Evolutionary conservation across 2,113 vertebrate genomes (phyloP), one percentile per base, ranked within the genome.

Genomic region (Malurus cyaneus): DNA sequence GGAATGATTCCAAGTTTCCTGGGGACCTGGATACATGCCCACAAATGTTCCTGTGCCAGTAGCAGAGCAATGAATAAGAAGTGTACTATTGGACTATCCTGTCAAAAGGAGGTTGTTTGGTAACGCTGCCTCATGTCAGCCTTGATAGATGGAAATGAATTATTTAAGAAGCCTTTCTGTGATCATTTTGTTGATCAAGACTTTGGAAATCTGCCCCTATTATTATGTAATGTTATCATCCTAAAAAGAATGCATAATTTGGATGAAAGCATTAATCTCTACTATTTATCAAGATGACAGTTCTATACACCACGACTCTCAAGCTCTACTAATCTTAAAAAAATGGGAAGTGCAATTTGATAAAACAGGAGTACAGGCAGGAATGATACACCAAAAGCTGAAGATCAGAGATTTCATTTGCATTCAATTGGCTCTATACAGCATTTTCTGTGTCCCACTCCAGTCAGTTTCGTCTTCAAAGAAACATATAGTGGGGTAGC

Each of bases 171-270:
- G 64, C 26, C 77, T 84, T 89, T 79, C 42, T 69, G 19, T 36
- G 44, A 72, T 87, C 87, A 73, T 70, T 80, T 66, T 61, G 82
- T 91, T 82, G 89, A 76, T 89, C 86, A 81, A 93, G 94, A 95
- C 92, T 90, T 86, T 95, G 93, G 95, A 97, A 95, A 96, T 81
- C 69, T 94, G 95, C 76, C 90, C 82, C 84, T 86, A 73, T 94
- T 91, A 96, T 93, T 84, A 92, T 65, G 71, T 88, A 91, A 94
- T 72, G 66, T 49, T 57, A 80, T 91, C 90, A 86, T 88, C 91
- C 83, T 86, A 87, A 94, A 92, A 91, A 92, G 94, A 91, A 50
- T 71, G 77, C 44, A 57, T 80, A 60, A 88, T 83, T 49, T 88
- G 79, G 65, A 71, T 62, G 73, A 94, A 47, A 56, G 86, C 46